These are phyloP conservation scores for Cantharis nigra DNA, from an alignment of 2,888 invertebrate genomes.

Conservation along the genomic window DNA sequence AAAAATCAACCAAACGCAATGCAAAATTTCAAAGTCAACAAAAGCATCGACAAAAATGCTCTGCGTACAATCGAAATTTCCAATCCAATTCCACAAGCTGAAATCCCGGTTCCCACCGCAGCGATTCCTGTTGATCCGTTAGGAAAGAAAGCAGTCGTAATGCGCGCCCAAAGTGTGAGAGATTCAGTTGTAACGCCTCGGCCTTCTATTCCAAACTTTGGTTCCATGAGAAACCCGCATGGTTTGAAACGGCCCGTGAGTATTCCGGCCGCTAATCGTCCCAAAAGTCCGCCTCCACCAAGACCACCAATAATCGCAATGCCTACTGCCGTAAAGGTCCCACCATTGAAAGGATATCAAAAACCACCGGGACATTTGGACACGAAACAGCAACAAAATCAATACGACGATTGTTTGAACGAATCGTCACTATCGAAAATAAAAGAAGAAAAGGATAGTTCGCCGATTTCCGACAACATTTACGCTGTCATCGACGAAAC, in stretches of 20 bases:
- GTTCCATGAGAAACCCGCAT: slow-evolving; percentile 78
- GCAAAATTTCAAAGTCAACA: slow-evolving; percentile 63
- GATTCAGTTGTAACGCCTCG: slow-evolving; percentile 55
- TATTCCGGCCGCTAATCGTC: slow-evolving; percentile 68
- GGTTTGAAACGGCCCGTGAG: slow-evolving; percentile 74
- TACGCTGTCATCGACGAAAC: slow-evolving; percentile 87
- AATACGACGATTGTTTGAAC: slow-evolving; percentile 81
- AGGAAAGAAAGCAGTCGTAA: slow-evolving; percentile 65
- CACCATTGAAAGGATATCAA: slow-evolving; percentile 63
- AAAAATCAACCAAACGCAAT: slow-evolving; percentile 56
- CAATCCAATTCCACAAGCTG: slow-evolving; percentile 75
- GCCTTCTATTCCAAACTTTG: slow-evolving; percentile 74
- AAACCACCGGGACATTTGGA: slow-evolving; percentile 52
- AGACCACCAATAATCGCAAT: slow-evolving; percentile 60
- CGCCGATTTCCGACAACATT: slow-evolving; percentile 72
- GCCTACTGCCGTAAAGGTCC: slow-evolving; percentile 47
- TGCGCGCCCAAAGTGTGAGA: slow-evolving; percentile 83
- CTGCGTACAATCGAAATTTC: slow-evolving; percentile 81
- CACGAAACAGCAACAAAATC: slow-evolving; percentile 53
- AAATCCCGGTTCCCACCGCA: slow-evolving; percentile 64
- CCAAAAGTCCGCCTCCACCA: slow-evolving; percentile 78
- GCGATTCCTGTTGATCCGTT: slow-evolving; percentile 66
- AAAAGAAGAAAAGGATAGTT: slow-evolving; percentile 61
- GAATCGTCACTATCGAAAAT: slow-evolving; percentile 68
- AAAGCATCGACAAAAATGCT: slow-evolving; percentile 69